These are phyloP conservation scores for Centropristis striata DNA, from an alignment of 2,113 vertebrate species.

Conservation along the genomic window DNA sequence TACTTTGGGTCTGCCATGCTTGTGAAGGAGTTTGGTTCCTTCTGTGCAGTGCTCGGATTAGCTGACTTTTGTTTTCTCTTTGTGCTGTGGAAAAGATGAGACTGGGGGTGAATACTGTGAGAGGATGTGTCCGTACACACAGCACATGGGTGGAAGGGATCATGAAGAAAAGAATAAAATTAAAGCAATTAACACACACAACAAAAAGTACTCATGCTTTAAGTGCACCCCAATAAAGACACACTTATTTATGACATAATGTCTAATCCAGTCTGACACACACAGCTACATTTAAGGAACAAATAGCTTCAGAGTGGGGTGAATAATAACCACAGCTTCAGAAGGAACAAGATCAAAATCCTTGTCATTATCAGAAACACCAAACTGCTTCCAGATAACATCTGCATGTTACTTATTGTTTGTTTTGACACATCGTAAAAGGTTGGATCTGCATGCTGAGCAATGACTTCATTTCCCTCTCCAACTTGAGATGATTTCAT, in stretches of 20 bases:
- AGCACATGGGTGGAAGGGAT: not conserved
- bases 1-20: conserved; percentile 82
- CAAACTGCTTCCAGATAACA: not conserved
- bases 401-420: conserved; percentile 10
- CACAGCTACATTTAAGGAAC: not conserved
- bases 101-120: conserved; percentile 46
- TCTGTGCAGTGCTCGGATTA: conserved; percentile 61
- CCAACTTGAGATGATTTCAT: conserved; percentile 52
- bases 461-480: conserved; percentile 9
- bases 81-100: conserved; percentile 78
- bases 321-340: conserved; percentile 11
- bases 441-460: not conserved
- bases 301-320: not conserved
- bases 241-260: not conserved
- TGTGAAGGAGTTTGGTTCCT: conserved; percentile 62
- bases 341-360: not conserved
- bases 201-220: not conserved
- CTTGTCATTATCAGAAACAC: not conserved
- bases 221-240: conserved; percentile 3
- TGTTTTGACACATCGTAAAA: conserved; percentile 23
- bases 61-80: conserved; percentile 74
- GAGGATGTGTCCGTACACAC: conserved; percentile 25
- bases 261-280: conserved; percentile 6
- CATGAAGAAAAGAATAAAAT: conserved; percentile 16
- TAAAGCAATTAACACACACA: not conserved